These are phyloP conservation scores for Archegozetes longisetosus DNA, from an alignment of 1,140 invertebrate genomes.

Conservation along the genomic window DNA sequence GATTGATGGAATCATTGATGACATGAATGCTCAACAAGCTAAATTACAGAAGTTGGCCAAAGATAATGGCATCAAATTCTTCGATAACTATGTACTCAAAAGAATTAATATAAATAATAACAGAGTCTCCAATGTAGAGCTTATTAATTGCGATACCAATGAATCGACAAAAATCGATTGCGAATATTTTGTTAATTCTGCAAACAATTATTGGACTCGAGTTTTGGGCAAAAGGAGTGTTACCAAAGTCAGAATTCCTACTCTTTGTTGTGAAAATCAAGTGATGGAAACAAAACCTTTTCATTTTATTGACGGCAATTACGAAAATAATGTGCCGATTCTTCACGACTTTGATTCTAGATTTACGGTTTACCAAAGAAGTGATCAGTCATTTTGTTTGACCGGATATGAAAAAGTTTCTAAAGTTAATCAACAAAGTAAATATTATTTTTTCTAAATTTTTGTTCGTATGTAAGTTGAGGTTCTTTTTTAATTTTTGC, in stretches of 20 bases:
- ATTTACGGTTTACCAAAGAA: constrained; percentile 12
- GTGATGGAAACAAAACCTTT: constrained; percentile 33
- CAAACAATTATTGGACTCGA: constrained; percentile 35
- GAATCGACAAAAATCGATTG: constrained; percentile 24
- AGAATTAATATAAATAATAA: constrained; percentile 4
- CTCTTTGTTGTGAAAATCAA: constrained; percentile 39
- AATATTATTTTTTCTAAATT: background rate
- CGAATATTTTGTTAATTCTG: constrained; percentile 41
- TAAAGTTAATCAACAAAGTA: constrained; percentile 30
- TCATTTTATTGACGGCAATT: background rate
- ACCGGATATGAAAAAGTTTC: constrained; percentile 21
- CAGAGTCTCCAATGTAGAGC: constrained; percentile 3
- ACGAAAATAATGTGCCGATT: constrained; percentile 32
- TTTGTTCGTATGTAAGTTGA: background rate
- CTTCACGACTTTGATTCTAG: constrained; percentile 33
- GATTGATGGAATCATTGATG: constrained; percentile 4
- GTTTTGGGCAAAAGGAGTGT: constrained; percentile 31
- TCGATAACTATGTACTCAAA: constrained; percentile 6
- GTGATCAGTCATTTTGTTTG: background rate
- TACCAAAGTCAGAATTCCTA: constrained; percentile 33
- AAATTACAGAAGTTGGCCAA: background rate
- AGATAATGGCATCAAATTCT: constrained; percentile 6
- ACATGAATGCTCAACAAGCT: constrained; percentile 1
- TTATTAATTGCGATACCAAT: constrained; percentile 7
- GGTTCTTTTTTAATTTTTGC: background rate